Evolutionary conservation across 2,797 vertebrate species (phyloP), one percentile per base, ranked within the genome.

Genomic region (Euphonia xanthogaster): DNA sequence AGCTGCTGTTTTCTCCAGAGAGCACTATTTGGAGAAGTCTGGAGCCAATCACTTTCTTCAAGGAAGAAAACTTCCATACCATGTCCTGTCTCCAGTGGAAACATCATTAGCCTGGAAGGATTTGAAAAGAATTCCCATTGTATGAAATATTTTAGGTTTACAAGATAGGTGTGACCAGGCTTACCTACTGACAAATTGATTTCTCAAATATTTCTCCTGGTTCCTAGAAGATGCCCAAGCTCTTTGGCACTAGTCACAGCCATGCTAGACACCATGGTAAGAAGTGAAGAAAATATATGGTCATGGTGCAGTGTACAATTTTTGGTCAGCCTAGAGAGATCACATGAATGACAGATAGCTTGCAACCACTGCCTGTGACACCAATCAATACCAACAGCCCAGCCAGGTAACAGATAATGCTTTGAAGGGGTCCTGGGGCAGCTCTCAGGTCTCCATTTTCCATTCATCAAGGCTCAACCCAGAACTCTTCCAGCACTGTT

Each of bases 331-430:
- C 37, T 74, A 58, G 15, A 71, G 54, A 91, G 33, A 79, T 10
- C 23, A 73, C 6, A 40, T 8, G 7, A 88, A 67, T 54, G 45
- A 88, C 0, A 45, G 45, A 63, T 12, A 53, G 2, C 1, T 23
- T 90, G 65, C 20, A 62, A 68, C n/a, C 3, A 2, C 35, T 94
- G 76, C 30, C 73, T 9, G 3, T 61, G 25, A 68, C 44, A 47
- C 8, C 1, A 3, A 55, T 66, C 51, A 8, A 40, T 54, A 78
- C 47, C 66, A 81, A 78, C 24, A 84, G 66, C 70, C 54, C 45
- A 63, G 25, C 3, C 1, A 2, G 45, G 35, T 28, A 71, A 35
- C 67, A 70, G 19, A 25, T n/a, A 88, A 60, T 0, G 0, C n/a
- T 68, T 75, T 27, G 18, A 21, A 84, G 58, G 50, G 66, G 33